Base-by-base conservation (phyloP, 2,113 vertebrate genomes). In the Eptesicus fuscus region DNA sequence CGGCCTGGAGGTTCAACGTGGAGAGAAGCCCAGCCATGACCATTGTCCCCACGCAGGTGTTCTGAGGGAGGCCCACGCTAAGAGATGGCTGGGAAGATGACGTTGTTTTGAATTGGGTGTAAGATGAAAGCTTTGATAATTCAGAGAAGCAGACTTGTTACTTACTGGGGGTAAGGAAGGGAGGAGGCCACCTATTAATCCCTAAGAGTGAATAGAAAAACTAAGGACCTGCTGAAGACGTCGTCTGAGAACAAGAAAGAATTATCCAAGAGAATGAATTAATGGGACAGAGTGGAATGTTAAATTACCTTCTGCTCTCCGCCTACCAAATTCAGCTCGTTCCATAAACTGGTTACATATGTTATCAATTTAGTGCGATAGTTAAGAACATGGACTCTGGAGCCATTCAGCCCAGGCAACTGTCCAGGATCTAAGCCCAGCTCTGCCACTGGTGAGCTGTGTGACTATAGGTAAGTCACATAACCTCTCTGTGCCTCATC, bases 221-320 rank as follows among this genome's bases (percentile, higher is more conserved):
- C 74, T 56, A 59, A 83, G 61, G 61, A 47, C 74, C 69, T 56
- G 53, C 56, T 40, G 42, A 53, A 85, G 94, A 88, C 53, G 94
- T 77, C 87, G 40, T 47, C 79, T 83, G 47, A 22, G 84, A 93
- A 78, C 12, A 67, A 51, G 61, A 82, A 93, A 80, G 23, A 86
- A 88, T 86, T 61, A 56, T 32, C 71, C 18, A 82, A 61, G 69
- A 80, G 74, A 91, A 61, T 53, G 35, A 89, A 89, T 78, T 67
- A 74, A 67, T 83, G 35, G 71, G n/a, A 35, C 89, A 70, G 56
- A 56, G 56, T 53, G 82, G 76, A 88, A 67, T 63, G 77, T 90
- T 65, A 93, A 91, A 82, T 88, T 84, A 70, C 69, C 61, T 86
- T 91, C 78, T 83, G n/a, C 49, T 84, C 61, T 20, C 32, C 67